These are phyloP conservation scores for Brachyhypopomus occidentalis DNA, from an alignment of 2,113 vertebrate genomes.

Conservation along the genomic window DNA sequence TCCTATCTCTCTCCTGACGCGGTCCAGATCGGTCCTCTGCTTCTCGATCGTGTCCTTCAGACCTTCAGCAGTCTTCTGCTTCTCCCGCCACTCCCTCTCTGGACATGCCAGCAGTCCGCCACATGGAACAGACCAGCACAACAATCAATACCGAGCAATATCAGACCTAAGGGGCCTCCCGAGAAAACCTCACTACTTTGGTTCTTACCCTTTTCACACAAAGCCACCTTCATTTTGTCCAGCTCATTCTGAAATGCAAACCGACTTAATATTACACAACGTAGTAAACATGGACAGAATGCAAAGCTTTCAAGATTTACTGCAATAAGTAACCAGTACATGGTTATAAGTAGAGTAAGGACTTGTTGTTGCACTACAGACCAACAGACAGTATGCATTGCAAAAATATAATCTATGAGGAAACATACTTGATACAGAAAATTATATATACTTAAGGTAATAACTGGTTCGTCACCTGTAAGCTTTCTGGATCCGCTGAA, in stretches of 20 bases:
- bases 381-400: neutral
- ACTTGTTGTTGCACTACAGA: neutral
- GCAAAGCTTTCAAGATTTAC: too few relatives aligned
- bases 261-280: neutral
- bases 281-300: neutral
- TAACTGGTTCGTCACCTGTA: conserved; percentile 79
- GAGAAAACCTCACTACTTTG: neutral
- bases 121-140: too few relatives aligned
- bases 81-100: conserved; percentile 87
- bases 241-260: conserved; percentile 87
- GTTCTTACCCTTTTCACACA: conserved; percentile 84
- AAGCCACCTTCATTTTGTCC: conserved; percentile 78
- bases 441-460: neutral
- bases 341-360: too few relatives aligned
- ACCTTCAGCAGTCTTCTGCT: conserved; percentile 76
- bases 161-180: too few relatives aligned
- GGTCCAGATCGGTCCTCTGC: conserved; percentile 83
- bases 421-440: too few relatives aligned
- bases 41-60: conserved; percentile 83
- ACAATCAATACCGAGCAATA: neutral
- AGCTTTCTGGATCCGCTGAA: conserved; percentile 79
- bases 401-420: neutral
- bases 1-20: conserved; percentile 75
- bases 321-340: too few relatives aligned
- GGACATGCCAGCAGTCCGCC: conserved; percentile 1